A percentile compares a stretch with the other conserved stretches of the same genome.
These are phyloP conservation scores for Dendrocincla tyrannina DNA, from an alignment of 2,797 vertebrate genomes.

Conservation along the genomic window DNA sequence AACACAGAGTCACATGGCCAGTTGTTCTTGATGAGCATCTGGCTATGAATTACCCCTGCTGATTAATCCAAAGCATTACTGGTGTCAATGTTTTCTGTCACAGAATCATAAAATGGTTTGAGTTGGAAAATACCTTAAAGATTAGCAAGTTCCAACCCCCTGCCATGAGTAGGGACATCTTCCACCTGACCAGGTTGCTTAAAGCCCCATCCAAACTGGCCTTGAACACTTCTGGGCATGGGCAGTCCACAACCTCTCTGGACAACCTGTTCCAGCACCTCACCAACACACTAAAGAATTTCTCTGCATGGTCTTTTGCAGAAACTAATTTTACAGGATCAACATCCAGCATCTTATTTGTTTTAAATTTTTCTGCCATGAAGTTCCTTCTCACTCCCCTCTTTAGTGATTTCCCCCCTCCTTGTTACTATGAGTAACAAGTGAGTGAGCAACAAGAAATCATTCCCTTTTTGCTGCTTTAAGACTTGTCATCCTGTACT, in stretches of 20 bases:
- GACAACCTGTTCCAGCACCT: not conserved
- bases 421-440: not conserved
- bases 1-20: not conserved
- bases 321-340: not conserved
- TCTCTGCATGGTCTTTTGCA: not conserved
- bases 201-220: not conserved
- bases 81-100: not conserved
- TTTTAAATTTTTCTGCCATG: not conserved
- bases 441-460: not conserved
- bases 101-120: not conserved
- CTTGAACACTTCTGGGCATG: not conserved
- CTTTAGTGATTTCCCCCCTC: not conserved
- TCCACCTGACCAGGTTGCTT: not conserved
- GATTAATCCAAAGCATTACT: not conserved
- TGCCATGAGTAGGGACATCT: not conserved
- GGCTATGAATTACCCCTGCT: not conserved
- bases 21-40: not conserved
- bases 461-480: not conserved
- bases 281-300: not conserved
- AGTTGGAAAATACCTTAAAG: not conserved
- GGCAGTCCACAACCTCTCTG: not conserved
- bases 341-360: not conserved
- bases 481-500: not conserved
- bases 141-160: not conserved
- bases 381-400: not conserved